Conservation (phyloP, 2,797 vertebrate genomes). For the Cryptoblepharus egeriae region DNA sequence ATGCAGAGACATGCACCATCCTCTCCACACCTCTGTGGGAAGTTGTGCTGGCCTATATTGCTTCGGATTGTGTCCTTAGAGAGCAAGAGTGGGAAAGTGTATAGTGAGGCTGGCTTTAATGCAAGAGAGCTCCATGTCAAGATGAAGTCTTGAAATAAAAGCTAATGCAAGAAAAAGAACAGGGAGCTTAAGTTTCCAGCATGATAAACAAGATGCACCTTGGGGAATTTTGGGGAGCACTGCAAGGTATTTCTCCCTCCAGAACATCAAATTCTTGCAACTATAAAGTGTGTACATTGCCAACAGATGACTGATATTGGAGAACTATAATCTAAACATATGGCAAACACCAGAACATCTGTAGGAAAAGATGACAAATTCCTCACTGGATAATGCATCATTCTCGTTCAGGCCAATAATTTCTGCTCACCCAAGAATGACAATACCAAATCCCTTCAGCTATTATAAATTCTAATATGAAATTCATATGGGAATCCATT, state of each 20-base stretch:
- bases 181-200: neutral
- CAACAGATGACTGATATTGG: fast-evolving
- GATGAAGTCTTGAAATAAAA: slow-evolving; percentile 2
- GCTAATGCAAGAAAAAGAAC: neutral
- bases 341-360: neutral
- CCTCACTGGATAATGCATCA: neutral
- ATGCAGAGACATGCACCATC: too few species aligned
- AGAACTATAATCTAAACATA: neutral
- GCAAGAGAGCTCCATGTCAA: fast-evolving
- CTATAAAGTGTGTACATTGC: neutral
- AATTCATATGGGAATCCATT: neutral
- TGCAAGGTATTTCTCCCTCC: neutral
- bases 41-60: too few species aligned
- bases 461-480: too few species aligned
- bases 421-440: neutral
- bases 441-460: too few species aligned
- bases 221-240: neutral
- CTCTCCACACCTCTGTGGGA: too few species aligned
- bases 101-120: neutral
- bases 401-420: neutral
- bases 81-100: neutral
- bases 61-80: too few species aligned
- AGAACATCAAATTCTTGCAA: neutral
- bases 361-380: neutral
- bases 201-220: neutral